A percentile compares a stretch with the other conserved stretches of the same genome.
phyloP scores from a whole-genome alignment of 2,888 invertebrate genomes.

The Ectobius pallidus region DNA sequence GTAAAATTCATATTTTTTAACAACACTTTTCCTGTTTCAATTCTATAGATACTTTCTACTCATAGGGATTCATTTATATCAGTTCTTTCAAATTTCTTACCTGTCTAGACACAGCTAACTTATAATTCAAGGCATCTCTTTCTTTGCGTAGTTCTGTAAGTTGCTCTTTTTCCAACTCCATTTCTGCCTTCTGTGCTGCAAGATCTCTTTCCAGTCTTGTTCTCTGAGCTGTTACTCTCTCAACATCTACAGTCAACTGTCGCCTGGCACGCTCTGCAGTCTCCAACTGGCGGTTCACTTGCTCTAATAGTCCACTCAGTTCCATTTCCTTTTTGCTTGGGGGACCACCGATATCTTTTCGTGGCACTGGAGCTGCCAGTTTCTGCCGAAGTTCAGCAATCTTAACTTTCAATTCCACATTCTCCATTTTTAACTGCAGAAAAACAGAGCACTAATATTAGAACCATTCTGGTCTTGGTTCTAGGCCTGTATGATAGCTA shows the following conservation, averaged over 20 bases:
- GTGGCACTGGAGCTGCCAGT: constrained; percentile 8
- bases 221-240: constrained; percentile 57
- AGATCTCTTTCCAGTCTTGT: constrained; percentile 34
- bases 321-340: constrained; percentile 44
- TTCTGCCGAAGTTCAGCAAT: constrained; percentile 30
- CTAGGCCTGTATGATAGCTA: too few relatives aligned
- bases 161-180: constrained; percentile 28
- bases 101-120: too few relatives aligned
- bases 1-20: too few relatives aligned
- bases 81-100: too few relatives aligned
- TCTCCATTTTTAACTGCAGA: constrained; percentile 49
- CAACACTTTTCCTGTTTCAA: too few relatives aligned
- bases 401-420: constrained; percentile 44
- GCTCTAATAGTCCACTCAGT: constrained; percentile 42
- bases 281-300: constrained; percentile 46
- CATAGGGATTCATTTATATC: too few relatives aligned
- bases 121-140: too few relatives aligned
- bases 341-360: background rate
- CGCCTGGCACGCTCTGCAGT: constrained; percentile 45
- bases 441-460: background rate
- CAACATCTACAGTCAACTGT: constrained; percentile 55
- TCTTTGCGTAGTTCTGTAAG: background rate
- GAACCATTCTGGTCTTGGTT: too few relatives aligned
- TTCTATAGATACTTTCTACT: too few relatives aligned
- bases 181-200: constrained; percentile 30